These are phyloP conservation scores for Leptosomus discolor DNA, from an alignment of 2,113 vertebrate genomes.

Conservation along the genomic window DNA sequence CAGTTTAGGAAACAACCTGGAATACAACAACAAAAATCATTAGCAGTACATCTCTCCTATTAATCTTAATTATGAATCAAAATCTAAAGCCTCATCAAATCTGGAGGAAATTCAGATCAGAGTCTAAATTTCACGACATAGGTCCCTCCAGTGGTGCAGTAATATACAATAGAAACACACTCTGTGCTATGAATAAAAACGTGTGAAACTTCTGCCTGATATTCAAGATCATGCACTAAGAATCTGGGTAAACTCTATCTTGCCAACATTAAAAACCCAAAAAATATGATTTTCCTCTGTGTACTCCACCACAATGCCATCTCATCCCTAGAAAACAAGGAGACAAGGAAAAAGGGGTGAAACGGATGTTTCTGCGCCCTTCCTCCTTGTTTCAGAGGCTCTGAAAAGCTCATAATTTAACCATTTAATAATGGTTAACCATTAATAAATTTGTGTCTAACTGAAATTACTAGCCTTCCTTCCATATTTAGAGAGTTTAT, in stretches of 20 bases:
- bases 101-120: background rate
- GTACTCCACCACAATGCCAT: background rate
- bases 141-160: background rate
- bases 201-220: background rate
- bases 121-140: background rate
- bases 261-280: background rate
- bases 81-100: background rate
- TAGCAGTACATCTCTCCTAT: background rate
- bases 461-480: background rate
- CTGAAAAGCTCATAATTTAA: background rate
- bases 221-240: background rate
- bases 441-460: background rate
- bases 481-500: background rate
- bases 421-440: too few species aligned
- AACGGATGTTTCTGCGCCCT: background rate
- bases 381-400: background rate
- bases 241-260: background rate
- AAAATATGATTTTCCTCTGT: background rate
- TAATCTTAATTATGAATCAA: background rate
- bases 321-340: background rate
- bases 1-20: background rate
- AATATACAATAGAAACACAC: background rate
- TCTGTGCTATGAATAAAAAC: background rate
- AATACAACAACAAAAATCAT: background rate
- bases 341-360: background rate